phyloP scores from a whole-genome alignment of 2,888 invertebrate species.

The Leucophenga maculata region DNA sequence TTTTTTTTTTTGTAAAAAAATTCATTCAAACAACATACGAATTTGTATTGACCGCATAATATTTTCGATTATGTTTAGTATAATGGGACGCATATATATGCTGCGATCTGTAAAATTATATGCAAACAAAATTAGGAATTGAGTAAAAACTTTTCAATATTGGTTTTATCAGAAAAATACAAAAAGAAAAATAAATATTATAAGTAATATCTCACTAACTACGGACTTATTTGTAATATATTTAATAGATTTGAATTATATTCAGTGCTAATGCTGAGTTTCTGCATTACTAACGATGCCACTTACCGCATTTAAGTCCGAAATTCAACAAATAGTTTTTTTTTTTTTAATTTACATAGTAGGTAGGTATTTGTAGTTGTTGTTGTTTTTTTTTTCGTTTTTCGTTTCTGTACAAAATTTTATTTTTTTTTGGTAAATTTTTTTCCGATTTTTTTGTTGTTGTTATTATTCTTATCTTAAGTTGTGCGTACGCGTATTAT shows the following conservation, averaged over 20 bases:
- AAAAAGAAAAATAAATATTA: constrained; percentile 13
- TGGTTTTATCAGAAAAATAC: neutral
- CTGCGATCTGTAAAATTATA: constrained; percentile 65
- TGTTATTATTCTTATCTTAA: constrained; percentile 57
- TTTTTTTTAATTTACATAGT: constrained; percentile 4
- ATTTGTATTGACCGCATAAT: constrained; percentile 68
- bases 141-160: neutral
- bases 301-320: too few species aligned
- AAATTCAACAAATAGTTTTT: too few species aligned
- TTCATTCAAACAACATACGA: constrained; percentile 58
- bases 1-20: constrained; percentile 18
- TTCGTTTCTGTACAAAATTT: constrained; percentile 25
- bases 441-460: constrained; percentile 38
- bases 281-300: constrained; percentile 1
- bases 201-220: too few species aligned
- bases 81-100: constrained; percentile 68
- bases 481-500: constrained; percentile 62
- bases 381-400: too few species aligned
- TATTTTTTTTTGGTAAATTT: constrained; percentile 33
- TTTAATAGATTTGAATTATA: too few species aligned
- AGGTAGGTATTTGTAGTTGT: constrained; percentile 33
- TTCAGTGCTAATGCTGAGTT: too few species aligned
- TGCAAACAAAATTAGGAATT: constrained; percentile 41
- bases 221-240: too few species aligned
- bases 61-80: constrained; percentile 63